Evolutionary conservation across 35 echinoderm and acorn worm species (phyloP), one percentile per base, ranked within the genome.

Genomic region (Ophioderma brevispina): DNA sequence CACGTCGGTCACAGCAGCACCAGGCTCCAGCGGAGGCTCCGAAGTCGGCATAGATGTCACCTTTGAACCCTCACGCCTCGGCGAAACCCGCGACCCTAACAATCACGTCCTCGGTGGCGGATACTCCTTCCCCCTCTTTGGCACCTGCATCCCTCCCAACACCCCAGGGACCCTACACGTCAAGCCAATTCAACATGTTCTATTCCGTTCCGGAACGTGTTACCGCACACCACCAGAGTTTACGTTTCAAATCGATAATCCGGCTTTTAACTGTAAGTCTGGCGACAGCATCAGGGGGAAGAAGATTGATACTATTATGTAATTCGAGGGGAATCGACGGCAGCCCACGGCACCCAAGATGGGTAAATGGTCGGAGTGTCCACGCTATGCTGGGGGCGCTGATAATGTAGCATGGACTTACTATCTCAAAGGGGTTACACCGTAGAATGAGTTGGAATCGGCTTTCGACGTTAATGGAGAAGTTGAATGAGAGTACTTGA

Each of bases 171-270:
- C 97, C 17, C 95, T 81, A 91, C 85, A 79, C 11, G 82, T 99
- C 94, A 99, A 99, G 42, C 93, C 97, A 13, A 82, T 78, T 78
- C 92, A 93, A 10, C 92, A 93, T 38, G 92, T 99, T 32, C 97
- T 93, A 10, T 98, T 98, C 96, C 78, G 97, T 0, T 95, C 95
- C 35, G 87, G 95, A 40, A 95, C 95, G 91, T 88, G 93, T 36
- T 94, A 99, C 84, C 93, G 93, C 41, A 99, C 97, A 0, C n/a
- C n/a, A n/a, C n/a, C n/a, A n/a, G 90, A 90, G 17, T 99, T 99
- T 81, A 95, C 88, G 38, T 99, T 95, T 85, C 97, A 99, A 55
- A 87, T 99, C 52, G 97, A 99, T 76, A 99, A 99, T 56, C 97
- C 93, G 35, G 56, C 97, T 14, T 99, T 99, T 84, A 78, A 87